Base-by-base conservation (phyloP, 2,113 vertebrate genomes). In the Caretta caretta region DNA sequence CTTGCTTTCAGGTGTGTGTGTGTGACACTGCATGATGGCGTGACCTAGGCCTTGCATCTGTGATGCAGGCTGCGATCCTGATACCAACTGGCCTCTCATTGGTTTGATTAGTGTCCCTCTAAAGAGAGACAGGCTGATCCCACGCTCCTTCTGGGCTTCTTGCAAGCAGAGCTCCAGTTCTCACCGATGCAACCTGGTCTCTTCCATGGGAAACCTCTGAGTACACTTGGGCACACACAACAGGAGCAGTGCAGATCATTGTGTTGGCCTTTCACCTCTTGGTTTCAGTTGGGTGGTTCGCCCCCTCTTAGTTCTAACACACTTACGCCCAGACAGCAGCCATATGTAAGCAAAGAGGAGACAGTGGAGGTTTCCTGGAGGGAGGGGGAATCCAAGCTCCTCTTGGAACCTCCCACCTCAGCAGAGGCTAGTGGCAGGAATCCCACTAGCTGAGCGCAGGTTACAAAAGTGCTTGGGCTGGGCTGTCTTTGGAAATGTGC, bases 341-440 rank as follows among this genome's bases (percentile, higher is more conserved):
- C 38, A 0, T 0, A 0, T 31, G 80, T 54, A 54, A 19, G 84
- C 79, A 88, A 65, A 72, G 35, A 31, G 51, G 76, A 54, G 17
- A 22, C 9, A 13, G 42, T 75, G 91, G 91, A 94, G 57, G 88
- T 91, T 24, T 6, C 65, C 65, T 4, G 8, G 65, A 16, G 19
- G 35, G 16, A 38, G 35, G 35, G 57, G 25, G 59, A 22, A 1
- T 86, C n/a, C 86, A 31, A 3, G 49, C 31, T 16, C 72, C 50
- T 54, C 54, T 20, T 79, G 69, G 48, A 42, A 31, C 79, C 76
- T 35, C 31, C 8, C 82, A 69, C 24, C 75, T 65, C 80, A 31
- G 10, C 35, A 78, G 31, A 3, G 0, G 0, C 29, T 25, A 19
- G 35, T 59, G 19, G 78, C 35, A 84, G 42, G 42, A 82, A 69